Conservation (phyloP, 2,113 vertebrate genomes). For the Orientallactaga bullata region DNA sequence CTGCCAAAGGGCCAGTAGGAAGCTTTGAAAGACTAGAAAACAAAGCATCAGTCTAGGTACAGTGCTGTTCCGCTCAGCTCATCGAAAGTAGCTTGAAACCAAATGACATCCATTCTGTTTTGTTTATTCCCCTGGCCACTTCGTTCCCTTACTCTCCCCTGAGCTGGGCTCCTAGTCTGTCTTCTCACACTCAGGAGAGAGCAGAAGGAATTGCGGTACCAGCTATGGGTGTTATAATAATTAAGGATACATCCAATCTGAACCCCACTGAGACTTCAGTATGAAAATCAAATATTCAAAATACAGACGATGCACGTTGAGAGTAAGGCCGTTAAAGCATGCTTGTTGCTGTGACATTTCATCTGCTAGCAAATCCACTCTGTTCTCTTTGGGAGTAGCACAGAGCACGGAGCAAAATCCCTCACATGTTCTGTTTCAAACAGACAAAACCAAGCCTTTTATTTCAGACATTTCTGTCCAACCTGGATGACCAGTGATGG, state of each 20-base stretch:
- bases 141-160: not conserved
- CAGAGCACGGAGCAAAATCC: not conserved
- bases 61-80: not conserved
- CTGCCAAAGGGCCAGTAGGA: not conserved
- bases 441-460: not conserved
- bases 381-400: not conserved
- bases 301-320: not conserved
- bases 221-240: too few relatives aligned
- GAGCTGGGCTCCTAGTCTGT: not conserved
- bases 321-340: not conserved
- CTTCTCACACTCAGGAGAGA: not conserved
- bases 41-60: not conserved
- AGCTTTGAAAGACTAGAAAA: not conserved
- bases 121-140: not conserved
- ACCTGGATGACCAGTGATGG: slow-evolving; percentile 19
- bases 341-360: not conserved
- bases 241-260: not conserved
- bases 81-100: not conserved
- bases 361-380: not conserved
- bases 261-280: not conserved
- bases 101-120: not conserved
- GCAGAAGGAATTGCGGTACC: not conserved
- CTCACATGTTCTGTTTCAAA: not conserved
- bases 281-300: slow-evolving; percentile 2
- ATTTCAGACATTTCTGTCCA: not conserved